Percentiles rank a stretch among this genome's conserved stretches.
Evolutionary conservation across 2,888 invertebrate genomes (phyloP).

Genomic region (Calephelis perditalis): DNA sequence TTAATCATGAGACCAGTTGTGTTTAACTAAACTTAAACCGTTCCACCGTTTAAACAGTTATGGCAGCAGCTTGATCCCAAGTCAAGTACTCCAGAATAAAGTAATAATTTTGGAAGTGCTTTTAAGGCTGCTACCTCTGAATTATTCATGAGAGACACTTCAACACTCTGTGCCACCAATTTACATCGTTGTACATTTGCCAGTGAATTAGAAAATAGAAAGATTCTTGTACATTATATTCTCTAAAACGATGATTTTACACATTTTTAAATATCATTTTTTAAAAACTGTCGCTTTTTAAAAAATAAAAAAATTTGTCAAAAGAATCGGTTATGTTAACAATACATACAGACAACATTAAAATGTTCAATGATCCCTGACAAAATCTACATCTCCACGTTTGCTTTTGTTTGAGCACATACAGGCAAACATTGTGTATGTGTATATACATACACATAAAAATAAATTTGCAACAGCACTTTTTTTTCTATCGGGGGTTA

Average conservation of each 20-base stretch:
- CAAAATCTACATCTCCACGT: no score
- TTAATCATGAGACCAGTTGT: neutral
- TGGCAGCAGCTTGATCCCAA: slow-evolving; percentile 26
- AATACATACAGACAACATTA: no score
- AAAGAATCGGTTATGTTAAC: no score
- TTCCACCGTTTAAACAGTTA: slow-evolving; percentile 16
- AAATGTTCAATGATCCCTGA: no score
- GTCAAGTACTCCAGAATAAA: slow-evolving; percentile 24
- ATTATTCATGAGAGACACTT: slow-evolving; percentile 24
- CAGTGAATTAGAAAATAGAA: neutral
- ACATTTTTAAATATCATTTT: no score
- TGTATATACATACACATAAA: no score
- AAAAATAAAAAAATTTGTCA: no score
- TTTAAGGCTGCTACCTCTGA: slow-evolving; percentile 23
- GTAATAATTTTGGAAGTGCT: slow-evolving; percentile 25
- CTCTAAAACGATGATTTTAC: neutral
- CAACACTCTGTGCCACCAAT: slow-evolving; percentile 7
- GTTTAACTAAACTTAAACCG: slow-evolving; percentile 4
- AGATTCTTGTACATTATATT: neutral
- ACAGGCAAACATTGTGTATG: no score
- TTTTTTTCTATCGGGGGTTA: no score
- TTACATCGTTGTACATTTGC: neutral
- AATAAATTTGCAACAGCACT: no score
- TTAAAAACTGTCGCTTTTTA: no score
- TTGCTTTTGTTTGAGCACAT: no score